Conservation (phyloP, 2,113 vertebrate genomes). For the Balaeniceps rex region DNA sequence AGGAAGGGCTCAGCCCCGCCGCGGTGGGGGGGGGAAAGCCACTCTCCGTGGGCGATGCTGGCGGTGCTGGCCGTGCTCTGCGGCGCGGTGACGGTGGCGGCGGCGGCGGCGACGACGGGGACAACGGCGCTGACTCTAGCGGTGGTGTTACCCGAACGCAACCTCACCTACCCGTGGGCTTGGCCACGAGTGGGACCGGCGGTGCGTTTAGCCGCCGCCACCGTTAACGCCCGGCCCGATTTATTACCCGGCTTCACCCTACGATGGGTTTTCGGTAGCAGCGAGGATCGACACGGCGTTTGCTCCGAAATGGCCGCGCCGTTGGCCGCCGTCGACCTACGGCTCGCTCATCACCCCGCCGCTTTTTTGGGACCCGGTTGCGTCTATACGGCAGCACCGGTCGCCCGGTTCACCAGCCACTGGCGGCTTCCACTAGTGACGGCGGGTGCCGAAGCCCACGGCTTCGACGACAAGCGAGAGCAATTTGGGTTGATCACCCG, state of each 20-base stretch:
- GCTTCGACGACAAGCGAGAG: conserved; percentile 71
- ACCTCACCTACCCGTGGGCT: conserved; percentile 90
- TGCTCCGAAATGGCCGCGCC: conserved; percentile 89
- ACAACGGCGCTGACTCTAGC: conserved; percentile 77
- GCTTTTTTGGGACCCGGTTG: conserved; percentile 90
- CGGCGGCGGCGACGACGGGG: not conserved
- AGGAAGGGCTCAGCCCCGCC: not conserved
- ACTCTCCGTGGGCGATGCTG: conserved; percentile 24
- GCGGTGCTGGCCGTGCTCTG: conserved; percentile 12
- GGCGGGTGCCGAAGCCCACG: conserved; percentile 82
- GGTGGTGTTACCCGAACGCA: conserved; percentile 83
- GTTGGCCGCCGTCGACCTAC: conserved; percentile 86
- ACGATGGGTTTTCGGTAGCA: conserved; percentile 77
- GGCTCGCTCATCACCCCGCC: conserved; percentile 76
- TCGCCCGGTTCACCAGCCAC: conserved; percentile 85
- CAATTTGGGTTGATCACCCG: conserved; percentile 83
- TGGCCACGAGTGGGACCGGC: conserved; percentile 90
- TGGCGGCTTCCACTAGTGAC: conserved; percentile 90
- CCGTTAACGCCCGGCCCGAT: conserved; percentile 67
- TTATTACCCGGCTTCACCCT: conserved; percentile 75
- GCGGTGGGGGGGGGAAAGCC: not conserved
- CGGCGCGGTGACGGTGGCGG: not conserved
- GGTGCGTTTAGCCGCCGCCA: conserved; percentile 71
- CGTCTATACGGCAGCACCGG: conserved; percentile 84
- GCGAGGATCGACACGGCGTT: conserved; percentile 78